Evolutionary conservation across 2,797 vertebrate species (phyloP), one percentile per base, ranked within the genome.

Genomic region (Garrulus glandarius): DNA sequence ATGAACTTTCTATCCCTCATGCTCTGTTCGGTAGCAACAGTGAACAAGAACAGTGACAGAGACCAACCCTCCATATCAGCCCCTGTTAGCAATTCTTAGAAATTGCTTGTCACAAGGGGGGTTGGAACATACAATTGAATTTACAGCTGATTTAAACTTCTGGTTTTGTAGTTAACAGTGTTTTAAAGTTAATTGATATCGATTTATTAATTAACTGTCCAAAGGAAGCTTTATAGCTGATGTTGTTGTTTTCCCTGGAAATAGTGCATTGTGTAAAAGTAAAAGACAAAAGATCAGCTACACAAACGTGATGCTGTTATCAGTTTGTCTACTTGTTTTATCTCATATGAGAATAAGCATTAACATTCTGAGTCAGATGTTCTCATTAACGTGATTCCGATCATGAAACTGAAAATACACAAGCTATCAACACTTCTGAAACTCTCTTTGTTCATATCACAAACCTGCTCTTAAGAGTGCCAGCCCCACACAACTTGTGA

Each of bases 201-300:
- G 87, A 95, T 91, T 91, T 93, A 77, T 94, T 94, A 93, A 93
- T 84, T 95, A 91, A 71, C 34, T 93, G 78, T 83, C 91, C 82
- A 91, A 47, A 85, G 30, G 53, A 93, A 74, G 37, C 74, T 92
- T 93, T 94, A 76, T 32, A 89, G 81, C 32, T 72, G 50, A 6
- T 81, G 53, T 21, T 80, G 47, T 53, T 92, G 53, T 91, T 95
- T 93, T 69, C 77, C 80, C 74, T 87, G 64, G 59, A 92, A 93
- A 93, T 44, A 59, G 16, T 34, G 9, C 10, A 53, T 77, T 76
- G 59, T 87, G 41, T 84, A 56, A 80, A 85, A 89, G 41, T 84
- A 56, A 80, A 85, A 89, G 36, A 93, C 41, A 53, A 82, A 92
- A 92, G 32, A 91, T 92, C 75, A 55, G 52, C 71, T 80, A 67